A percentile compares a stretch with the other conserved stretches of the same genome.
Conservation (phyloP, 2,797 vertebrate genomes). For the Coreius guichenoti region DNA sequence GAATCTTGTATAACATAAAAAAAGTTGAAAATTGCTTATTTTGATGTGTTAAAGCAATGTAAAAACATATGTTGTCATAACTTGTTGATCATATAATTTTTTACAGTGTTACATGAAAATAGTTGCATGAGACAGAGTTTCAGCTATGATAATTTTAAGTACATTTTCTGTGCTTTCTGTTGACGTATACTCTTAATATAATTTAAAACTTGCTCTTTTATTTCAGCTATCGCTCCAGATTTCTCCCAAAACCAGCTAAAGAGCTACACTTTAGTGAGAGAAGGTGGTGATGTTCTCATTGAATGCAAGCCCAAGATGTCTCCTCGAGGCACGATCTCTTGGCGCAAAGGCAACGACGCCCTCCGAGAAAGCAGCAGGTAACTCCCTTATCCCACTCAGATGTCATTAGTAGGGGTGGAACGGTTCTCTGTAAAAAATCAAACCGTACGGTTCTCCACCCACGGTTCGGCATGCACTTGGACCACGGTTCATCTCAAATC, state of each 20-base stretch:
- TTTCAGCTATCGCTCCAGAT: constrained; percentile 91
- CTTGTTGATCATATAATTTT: too few relatives aligned
- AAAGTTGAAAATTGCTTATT: too few relatives aligned
- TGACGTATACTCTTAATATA: neutral
- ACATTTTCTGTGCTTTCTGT: neutral
- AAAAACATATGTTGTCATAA: too few relatives aligned
- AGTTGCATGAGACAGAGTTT: neutral
- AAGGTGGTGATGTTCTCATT: constrained; percentile 90
- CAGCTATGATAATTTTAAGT: neutral
- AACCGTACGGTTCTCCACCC: too few relatives aligned
- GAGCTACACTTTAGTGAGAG: constrained; percentile 89
- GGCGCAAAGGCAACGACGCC: constrained; percentile 90
- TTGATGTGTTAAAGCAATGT: too few relatives aligned
- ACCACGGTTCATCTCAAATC: too few relatives aligned
- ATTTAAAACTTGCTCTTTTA: constrained; percentile 33
- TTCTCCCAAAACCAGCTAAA: constrained; percentile 90
- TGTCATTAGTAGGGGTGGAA: constrained; percentile 32
- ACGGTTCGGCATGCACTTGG: too few relatives aligned
- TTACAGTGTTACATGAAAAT: neutral
- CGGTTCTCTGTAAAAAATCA: too few relatives aligned
- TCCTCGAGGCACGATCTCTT: constrained; percentile 90
- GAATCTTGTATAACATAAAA: too few relatives aligned
- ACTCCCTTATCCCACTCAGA: constrained; percentile 37
- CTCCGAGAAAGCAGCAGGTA: constrained; percentile 90
- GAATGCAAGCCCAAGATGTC: constrained; percentile 97